Base-by-base conservation (phyloP, 2,797 vertebrate species). In the Pristis pectinata region DNA sequence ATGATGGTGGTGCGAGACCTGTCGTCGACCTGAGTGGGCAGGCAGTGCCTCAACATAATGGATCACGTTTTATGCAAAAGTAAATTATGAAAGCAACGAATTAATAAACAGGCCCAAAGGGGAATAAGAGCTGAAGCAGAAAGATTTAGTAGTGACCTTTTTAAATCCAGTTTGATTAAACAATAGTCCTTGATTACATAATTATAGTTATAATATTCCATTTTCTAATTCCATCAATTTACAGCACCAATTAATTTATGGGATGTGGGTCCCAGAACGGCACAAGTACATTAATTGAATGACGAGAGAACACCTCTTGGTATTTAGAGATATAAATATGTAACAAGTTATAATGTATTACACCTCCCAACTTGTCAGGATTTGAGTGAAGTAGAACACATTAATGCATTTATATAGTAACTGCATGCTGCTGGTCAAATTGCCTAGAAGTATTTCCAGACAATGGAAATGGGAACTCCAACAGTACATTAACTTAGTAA, bases 311-410 rank as follows among this genome's bases (percentile, higher is more conserved):
- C 6, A 67, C n/a, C 87, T 41, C 91, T 67, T 67, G 61, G 30
- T 91, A 91, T 67, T 91, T 22, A 67, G 59, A 72, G 49, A 56
- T n/a, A 94, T 94, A 49, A 94, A 76, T 94, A 94, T 94, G 92
- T 34, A 74, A 94, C 49, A 94, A 76, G 0, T 30, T 49, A 49
- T 19, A n/a, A 74, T 53, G 27, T 76, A 76, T 94, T 76, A 72
- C 24, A 49, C 27, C 13, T 27, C 49, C 70, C 49, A 34, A 70
- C 49, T 27, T 94, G 70, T 56, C 41, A 44, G 0, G 64, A 49
- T 93, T 49, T 30, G 67, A 44, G 27, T 72, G 27, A 11, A 19
- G 44, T 24, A 74, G 1, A 53, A 34, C 44, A 94, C 30, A 53
- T 76, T 19, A 94, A 53, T 94, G 30, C 49, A 94, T 34, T 72